A percentile compares a stretch with the other conserved stretches of the same genome.
Conservation (phyloP, 2,113 vertebrate genomes). For the Corythornis cristatus region DNA sequence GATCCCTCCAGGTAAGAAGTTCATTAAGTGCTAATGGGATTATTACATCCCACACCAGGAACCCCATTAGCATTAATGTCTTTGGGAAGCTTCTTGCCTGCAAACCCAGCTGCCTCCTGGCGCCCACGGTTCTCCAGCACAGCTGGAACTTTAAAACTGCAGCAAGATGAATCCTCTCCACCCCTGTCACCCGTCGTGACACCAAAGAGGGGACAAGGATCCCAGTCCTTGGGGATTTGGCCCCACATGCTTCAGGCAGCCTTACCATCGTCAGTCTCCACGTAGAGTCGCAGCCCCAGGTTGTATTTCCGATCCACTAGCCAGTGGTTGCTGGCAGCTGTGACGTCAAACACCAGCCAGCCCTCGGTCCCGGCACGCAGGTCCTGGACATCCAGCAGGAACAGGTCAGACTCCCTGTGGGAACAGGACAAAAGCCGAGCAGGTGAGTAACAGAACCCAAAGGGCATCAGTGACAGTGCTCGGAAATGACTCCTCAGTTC, state of each 20-base stretch:
- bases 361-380: constrained; percentile 86
- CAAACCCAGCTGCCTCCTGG: neutral
- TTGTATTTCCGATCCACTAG: constrained; percentile 82
- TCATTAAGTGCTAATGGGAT: neutral
- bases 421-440: neutral
- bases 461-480: neutral
- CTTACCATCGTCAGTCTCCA: constrained; percentile 91
- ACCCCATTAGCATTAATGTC: neutral
- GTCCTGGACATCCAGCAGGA: constrained; percentile 92
- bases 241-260: fast-evolving
- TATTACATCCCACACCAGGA: neutral
- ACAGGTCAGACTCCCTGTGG: constrained; percentile 88
- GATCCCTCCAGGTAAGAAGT: neutral
- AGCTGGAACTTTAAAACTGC: neutral
- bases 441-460: neutral
- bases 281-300: constrained; percentile 90
- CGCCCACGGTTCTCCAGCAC: neutral
- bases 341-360: constrained; percentile 94
- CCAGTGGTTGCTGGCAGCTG: constrained; percentile 90
- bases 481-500: neutral
- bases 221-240: fast-evolving
- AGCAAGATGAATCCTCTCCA: fast-evolving
- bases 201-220: fast-evolving
- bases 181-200: fast-evolving
- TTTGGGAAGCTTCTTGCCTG: neutral